Evolutionary conservation across 2,113 vertebrate species (phyloP).

Genomic region (Microcebus lehilahytsara): DNA sequence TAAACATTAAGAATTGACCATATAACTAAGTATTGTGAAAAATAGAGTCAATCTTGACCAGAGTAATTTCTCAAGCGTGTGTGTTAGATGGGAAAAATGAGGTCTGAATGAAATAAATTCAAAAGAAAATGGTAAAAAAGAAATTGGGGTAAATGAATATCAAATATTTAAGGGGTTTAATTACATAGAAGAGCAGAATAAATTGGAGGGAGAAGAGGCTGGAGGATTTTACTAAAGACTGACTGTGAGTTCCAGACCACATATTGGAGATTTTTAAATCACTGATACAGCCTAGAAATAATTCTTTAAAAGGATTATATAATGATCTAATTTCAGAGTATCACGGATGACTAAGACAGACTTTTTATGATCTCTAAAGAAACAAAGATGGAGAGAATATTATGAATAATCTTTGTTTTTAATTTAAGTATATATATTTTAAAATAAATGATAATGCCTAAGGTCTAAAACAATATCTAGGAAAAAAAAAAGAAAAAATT

Average conservation of each 20-base stretch:
- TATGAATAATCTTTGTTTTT: not conserved
- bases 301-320: no score
- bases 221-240: not conserved
- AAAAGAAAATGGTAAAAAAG: not conserved
- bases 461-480: no score
- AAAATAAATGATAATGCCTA: no score
- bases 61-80: not conserved
- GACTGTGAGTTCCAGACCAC: not conserved
- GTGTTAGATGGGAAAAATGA: not conserved
- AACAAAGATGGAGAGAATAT: not conserved
- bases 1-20: not conserved
- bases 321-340: not conserved
- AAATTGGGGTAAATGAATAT: not conserved
- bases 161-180: not conserved
- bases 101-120: not conserved
- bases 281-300: not conserved
- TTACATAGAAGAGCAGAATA: not conserved
- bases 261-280: not conserved
- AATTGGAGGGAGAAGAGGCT: not conserved
- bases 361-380: not conserved
- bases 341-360: not conserved
- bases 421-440: no score
- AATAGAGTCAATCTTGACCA: not conserved
- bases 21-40: not conserved
- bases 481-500: no score